A percentile compares a stretch with the other conserved stretches of the same genome.
phyloP scores from a whole-genome alignment of 1,140 invertebrate species.

The Drosophila murphyi region DNA sequence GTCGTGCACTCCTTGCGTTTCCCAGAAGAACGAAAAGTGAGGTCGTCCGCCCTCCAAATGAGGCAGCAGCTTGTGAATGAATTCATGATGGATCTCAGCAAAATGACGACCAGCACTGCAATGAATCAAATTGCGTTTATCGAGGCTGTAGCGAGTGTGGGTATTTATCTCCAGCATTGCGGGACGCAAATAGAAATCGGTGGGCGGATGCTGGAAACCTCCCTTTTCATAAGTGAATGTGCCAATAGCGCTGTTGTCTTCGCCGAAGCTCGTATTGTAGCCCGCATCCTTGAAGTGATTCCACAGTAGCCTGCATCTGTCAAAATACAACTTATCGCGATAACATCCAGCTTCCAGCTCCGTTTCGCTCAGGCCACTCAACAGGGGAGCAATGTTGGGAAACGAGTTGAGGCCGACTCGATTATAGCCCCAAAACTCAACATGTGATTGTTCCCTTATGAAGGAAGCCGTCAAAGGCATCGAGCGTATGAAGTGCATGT shows the following conservation, averaged over 20 bases:
- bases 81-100: constrained; percentile 39
- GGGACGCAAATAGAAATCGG: constrained; percentile 50
- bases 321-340: background rate
- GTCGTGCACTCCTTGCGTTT: constrained; percentile 55
- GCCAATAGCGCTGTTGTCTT: constrained; percentile 30
- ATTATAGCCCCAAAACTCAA: constrained; percentile 91
- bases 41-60: constrained; percentile 5
- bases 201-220: background rate
- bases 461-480: constrained; percentile 89
- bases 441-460: constrained; percentile 86
- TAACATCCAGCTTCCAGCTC: constrained; percentile 87
- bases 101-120: constrained; percentile 48
- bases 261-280: constrained; percentile 40
- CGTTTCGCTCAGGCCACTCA: constrained; percentile 87
- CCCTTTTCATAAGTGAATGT: constrained; percentile 9
- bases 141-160: constrained; percentile 41
- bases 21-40: constrained; percentile 63
- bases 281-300: constrained; percentile 34
- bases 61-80: constrained; percentile 38
- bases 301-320: constrained; percentile 36
- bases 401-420: constrained; percentile 93
- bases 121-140: constrained; percentile 29
- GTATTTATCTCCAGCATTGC: constrained; percentile 46
- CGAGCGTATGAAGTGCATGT: constrained; percentile 91
- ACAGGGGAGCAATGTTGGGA: constrained; percentile 90